Evolutionary conservation across 2,888 invertebrate genomes (phyloP), one percentile per base, ranked within the genome.

Genomic region (Dione vanillae): DNA sequence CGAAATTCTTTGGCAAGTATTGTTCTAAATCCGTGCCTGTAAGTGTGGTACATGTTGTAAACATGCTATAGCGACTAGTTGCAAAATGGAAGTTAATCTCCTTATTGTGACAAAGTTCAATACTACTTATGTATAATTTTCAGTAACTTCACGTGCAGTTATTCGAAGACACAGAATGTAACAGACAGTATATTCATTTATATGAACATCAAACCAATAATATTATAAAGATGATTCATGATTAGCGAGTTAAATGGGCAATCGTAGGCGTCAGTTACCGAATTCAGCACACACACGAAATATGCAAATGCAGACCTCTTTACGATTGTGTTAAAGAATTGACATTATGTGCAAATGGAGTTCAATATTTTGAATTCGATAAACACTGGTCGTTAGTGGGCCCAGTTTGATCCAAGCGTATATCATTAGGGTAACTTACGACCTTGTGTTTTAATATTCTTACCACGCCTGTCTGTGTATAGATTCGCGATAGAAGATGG

Each of bases 1-100:
- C 94, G 85, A 94, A 95, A 85, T 94, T 94, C 88, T 95, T 95
- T 82, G 95, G 95, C 87, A 95, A 87, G 85, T 93, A 95, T 81
- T 94, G 93, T 80, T 94, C 95, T 82, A 95, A 85, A 77, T 95
- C 94, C 78, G 95, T 95, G 79, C 94, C 94, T 94, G 90, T 69
- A 91, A 92, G 77, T 70, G 75, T 69, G 65, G 67, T 74, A 70
- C 47, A 67, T 66, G 65, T 61, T 66, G 76, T 76, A 72, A 78
- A 70, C 77, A 76, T 78, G 77, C 78, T 73, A 72, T 70, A 71
- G 76, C 71, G 62, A 62, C 72, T 69, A 69, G 72, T 67, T 52
- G 51, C 43, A 27, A n/a, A 35, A 56, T 56, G 16, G 11, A 16
- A 56, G 37, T 16, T 16, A 56, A 45, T 61, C 45, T 27, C 45